phyloP scores from a whole-genome alignment of 2,113 vertebrate genomes.

The Microcebus tavaratra region DNA sequence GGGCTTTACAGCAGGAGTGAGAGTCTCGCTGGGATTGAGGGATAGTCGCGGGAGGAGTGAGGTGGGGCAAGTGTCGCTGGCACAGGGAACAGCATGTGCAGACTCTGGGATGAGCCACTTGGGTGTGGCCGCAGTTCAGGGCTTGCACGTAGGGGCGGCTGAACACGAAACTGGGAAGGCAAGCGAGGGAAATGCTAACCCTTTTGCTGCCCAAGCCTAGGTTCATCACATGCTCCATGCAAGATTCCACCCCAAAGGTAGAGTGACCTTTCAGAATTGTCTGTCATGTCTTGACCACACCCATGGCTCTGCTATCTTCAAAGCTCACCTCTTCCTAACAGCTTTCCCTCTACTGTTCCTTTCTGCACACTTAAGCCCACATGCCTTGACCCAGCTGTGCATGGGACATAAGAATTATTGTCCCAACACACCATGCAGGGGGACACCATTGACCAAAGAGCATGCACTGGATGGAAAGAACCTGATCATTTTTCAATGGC shows the following conservation, averaged over 20 bases:
- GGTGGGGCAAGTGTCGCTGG: neutral
- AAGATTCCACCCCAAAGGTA: neutral
- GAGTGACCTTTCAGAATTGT: neutral
- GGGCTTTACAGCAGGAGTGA: neutral
- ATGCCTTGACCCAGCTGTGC: neutral
- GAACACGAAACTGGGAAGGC: neutral
- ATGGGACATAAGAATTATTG: rapidly evolving
- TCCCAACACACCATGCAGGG: rapidly evolving
- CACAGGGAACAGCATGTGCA: neutral
- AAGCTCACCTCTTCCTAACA: neutral
- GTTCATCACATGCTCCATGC: rapidly evolving
- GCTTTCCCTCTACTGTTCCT: no score
- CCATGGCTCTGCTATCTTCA: neutral
- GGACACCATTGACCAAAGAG: neutral
- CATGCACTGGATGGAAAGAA: rapidly evolving
- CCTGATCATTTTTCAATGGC: neutral
- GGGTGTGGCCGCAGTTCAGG: neutral
- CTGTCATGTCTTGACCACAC: neutral
- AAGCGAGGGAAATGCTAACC: neutral
- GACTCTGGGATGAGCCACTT: neutral
- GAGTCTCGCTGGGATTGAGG: neutral
- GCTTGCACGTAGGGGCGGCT: neutral
- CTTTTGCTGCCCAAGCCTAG: neutral
- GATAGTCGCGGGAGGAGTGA: neutral
- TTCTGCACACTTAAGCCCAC: neutral